phyloP scores from a whole-genome alignment of 2,113 vertebrate genomes.

The Chlorodrepanis virens region DNA sequence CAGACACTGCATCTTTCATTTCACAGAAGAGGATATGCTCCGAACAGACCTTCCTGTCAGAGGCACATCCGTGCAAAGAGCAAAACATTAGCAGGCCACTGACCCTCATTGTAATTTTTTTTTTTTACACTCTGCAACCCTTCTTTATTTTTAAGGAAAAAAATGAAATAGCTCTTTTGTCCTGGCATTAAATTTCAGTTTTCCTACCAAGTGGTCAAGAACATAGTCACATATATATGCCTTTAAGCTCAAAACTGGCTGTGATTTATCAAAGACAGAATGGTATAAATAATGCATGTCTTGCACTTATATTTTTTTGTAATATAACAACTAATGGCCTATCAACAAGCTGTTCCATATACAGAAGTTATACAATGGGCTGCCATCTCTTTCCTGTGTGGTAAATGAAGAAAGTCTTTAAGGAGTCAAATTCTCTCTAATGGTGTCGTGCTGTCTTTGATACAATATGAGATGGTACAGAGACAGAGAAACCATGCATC shows the following conservation, averaged over 20 bases:
- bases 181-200: neutral
- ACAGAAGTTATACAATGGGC: neutral
- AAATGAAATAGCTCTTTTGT: neutral
- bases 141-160: neutral
- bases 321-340: neutral
- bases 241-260: neutral
- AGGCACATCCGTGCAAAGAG: neutral
- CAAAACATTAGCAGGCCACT: neutral
- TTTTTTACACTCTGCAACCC: neutral
- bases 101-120: neutral
- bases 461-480: neutral
- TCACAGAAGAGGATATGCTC: neutral
- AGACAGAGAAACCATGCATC: neutral
- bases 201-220: neutral
- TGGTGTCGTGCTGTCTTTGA: neutral
- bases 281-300: conserved; percentile 4
- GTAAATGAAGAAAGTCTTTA: neutral
- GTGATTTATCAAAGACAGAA: conserved; percentile 23
- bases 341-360: neutral
- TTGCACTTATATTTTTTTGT: neutral
- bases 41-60: neutral
- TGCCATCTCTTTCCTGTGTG: neutral
- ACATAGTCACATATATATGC: neutral
- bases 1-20: neutral
- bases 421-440: neutral